Conservation (phyloP, 2,113 vertebrate species). For the Varanus komodoensis region DNA sequence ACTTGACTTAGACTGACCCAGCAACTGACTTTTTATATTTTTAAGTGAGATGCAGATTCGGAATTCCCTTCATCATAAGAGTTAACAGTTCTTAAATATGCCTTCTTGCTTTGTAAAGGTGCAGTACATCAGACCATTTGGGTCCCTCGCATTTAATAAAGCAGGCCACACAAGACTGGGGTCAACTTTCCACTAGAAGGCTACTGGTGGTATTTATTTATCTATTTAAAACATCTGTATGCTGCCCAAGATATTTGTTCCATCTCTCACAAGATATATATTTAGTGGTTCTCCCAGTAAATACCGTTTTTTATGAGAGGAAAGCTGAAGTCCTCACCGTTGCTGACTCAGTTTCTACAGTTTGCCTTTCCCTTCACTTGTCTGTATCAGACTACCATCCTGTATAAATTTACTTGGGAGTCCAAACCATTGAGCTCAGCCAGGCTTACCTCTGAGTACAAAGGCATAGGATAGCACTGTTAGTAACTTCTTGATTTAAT, state of each 20-base stretch:
- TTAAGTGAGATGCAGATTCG: background rate
- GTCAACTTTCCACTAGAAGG: background rate
- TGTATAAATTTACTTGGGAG: background rate
- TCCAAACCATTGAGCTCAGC: background rate
- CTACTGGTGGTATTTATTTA: too few species aligned
- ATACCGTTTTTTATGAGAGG: background rate
- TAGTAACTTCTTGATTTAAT: background rate
- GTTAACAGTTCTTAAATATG: background rate
- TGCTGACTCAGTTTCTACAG: background rate
- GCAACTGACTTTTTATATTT: background rate
- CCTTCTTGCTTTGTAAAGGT: background rate
- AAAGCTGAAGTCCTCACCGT: background rate
- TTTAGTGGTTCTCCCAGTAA: background rate
- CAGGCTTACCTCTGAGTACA: background rate
- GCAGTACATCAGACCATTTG: background rate
- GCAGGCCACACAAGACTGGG: background rate
- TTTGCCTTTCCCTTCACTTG: background rate
- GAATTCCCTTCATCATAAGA: background rate
- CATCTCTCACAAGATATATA: too few species aligned
- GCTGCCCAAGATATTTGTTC: too few species aligned
- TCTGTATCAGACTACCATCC: background rate
- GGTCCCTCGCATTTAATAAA: background rate
- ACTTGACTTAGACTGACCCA: background rate
- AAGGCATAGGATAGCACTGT: background rate
- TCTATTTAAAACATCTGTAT: too few species aligned